Evolutionary conservation across 1,140 invertebrate species (phyloP).

Genomic region (Rhopalosiphum maidis): DNA sequence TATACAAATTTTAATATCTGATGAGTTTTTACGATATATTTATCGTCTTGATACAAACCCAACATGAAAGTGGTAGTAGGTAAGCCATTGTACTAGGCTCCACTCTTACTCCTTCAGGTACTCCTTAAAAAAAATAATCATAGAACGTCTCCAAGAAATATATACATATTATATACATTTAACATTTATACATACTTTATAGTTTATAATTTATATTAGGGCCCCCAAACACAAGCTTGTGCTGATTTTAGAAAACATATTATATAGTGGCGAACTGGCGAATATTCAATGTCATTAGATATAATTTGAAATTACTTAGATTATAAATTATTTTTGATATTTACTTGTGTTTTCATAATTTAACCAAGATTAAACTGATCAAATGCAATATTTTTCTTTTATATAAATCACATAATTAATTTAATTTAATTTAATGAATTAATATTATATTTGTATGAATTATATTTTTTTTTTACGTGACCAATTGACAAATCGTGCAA

Average conservation of each 20-base stretch:
- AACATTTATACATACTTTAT: neutral
- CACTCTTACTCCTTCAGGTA: neutral
- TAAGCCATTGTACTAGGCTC: neutral
- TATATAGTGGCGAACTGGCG: too few species aligned
- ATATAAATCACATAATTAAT: neutral
- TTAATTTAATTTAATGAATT: neutral
- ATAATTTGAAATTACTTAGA: neutral
- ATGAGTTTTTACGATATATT: neutral
- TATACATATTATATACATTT: neutral
- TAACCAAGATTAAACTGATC: neutral
- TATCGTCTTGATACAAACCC: neutral
- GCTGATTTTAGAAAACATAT: neutral
- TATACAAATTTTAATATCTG: neutral
- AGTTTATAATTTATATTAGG: neutral
- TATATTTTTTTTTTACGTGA: neutral
- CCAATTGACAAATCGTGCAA: slow-evolving; percentile 38
- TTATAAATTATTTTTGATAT: neutral
- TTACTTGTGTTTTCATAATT: neutral
- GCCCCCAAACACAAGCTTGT: neutral
- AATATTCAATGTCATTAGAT: neutral
- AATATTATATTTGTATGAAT: neutral
- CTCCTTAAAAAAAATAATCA: neutral
- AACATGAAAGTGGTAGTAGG: neutral
- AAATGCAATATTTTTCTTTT: neutral
- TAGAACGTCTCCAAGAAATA: neutral